Evolutionary conservation across 2,797 vertebrate genomes (phyloP).

Genomic region (Poliocrania exsul): DNA sequence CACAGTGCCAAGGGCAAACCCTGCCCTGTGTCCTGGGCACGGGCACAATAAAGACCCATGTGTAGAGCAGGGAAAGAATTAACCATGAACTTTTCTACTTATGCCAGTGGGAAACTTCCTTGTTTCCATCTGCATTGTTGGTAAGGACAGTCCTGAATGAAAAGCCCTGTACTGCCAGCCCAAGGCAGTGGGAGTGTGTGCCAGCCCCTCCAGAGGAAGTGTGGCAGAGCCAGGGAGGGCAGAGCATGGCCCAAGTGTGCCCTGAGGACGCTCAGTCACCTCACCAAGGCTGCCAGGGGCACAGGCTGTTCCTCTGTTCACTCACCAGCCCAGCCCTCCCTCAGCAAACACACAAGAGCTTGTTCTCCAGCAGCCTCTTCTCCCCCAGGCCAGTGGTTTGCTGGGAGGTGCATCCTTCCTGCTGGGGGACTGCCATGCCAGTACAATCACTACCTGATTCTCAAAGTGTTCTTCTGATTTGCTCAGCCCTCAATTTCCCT

Average conservation of each 20-base stretch:
- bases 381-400: neutral
- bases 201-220: neutral
- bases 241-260: neutral
- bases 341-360: neutral
- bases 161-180: neutral
- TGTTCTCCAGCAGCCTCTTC: neutral
- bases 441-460: neutral
- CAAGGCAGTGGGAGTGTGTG: neutral
- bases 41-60: neutral
- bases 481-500: neutral
- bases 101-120: neutral
- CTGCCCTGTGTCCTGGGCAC: neutral
- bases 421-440: neutral
- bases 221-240: neutral
- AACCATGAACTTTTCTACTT: neutral
- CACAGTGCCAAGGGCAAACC: neutral
- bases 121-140: neutral
- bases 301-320: neutral
- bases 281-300: neutral
- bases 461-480: neutral
- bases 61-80: neutral
- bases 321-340: neutral
- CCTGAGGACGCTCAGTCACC: neutral
- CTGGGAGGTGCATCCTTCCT: constrained; percentile 1
- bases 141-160: neutral